Percentiles rank a stretch among this genome's conserved stretches.
Evolutionary conservation across 1,140 invertebrate genomes (phyloP).

Genomic region (Bombyx mori): ASM3026992v2 NC_085135.1:5960001-5960500

Average conservation of each 20-base stretch:
- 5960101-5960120: constrained; percentile 18
- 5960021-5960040: no score
- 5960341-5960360: no score
- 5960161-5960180: constrained; percentile 23
- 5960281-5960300: no score
- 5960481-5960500: constrained; percentile 9
- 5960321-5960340: no score
- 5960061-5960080: no score
- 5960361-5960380: constrained; percentile 18
- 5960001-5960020: no score
- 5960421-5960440: constrained; percentile 17
- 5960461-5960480: constrained; percentile 13
- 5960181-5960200: constrained; percentile 18
- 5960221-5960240: constrained; percentile 10
- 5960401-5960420: constrained; percentile 12
- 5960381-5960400: constrained; percentile 20
- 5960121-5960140: constrained; percentile 16
- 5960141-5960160: constrained; percentile 8
- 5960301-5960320: no score
- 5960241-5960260: no score
- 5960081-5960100: constrained; percentile 10
- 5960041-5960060: no score
- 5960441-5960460: constrained; percentile 12
- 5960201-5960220: constrained; percentile 16
- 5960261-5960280: no score